Conservation (phyloP, 2,113 vertebrate genomes). For the Urocynchramus pylzowi region DNA sequence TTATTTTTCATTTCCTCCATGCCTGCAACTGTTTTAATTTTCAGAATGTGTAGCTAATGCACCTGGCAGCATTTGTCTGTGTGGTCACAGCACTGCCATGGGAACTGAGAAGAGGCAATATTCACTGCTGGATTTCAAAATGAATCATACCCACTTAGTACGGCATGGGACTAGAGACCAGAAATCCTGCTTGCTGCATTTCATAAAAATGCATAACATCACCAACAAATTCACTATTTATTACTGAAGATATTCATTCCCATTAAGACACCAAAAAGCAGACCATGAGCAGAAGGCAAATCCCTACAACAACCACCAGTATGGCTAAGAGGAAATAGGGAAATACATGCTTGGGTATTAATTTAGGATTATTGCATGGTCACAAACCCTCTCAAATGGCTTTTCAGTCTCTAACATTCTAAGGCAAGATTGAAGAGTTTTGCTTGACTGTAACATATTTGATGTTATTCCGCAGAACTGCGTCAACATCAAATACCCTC, state of each 20-base stretch:
- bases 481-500: not conserved
- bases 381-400: not conserved
- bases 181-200: not conserved
- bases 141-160: conserved; percentile 15
- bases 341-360: not conserved
- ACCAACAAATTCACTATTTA: not conserved
- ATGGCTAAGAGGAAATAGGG: not conserved
- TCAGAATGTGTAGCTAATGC: conserved; percentile 25
- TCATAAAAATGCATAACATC: not conserved
- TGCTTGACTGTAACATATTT: not conserved
- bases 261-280: not conserved
- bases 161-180: not conserved
- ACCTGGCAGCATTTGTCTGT: not conserved
- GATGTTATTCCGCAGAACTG: not conserved
- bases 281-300: not conserved
- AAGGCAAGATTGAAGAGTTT: not conserved
- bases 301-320: not conserved
- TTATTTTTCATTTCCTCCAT: not conserved
- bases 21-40: not conserved
- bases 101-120: conserved; percentile 13
- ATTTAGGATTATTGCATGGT: not conserved
- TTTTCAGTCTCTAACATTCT: not conserved
- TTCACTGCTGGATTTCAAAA: not conserved
- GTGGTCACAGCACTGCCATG: conserved; percentile 12
- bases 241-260: not conserved